These are phyloP conservation scores for Tenodera sinensis DNA, from an alignment of 2,888 invertebrate species.

Conservation along the genomic window DNA sequence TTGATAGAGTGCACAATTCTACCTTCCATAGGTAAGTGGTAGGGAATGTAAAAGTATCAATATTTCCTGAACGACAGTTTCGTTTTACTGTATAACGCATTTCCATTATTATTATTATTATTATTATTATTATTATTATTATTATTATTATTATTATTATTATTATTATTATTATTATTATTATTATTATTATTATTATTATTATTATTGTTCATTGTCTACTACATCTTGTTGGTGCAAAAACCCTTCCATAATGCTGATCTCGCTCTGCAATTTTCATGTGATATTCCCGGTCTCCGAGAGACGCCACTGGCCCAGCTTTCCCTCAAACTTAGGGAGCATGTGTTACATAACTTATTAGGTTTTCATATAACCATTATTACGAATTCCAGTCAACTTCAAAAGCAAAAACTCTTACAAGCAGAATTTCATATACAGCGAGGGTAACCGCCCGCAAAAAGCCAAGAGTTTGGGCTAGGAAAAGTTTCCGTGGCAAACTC, in stretches of 20 bases:
- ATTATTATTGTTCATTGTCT: too few relatives aligned
- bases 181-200: too few relatives aligned
- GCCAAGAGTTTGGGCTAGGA: neutral
- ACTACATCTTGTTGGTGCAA: neutral
- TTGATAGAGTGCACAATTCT: too few relatives aligned
- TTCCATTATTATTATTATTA: too few relatives aligned
- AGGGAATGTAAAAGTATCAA: too few relatives aligned
- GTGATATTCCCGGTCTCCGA: neutral
- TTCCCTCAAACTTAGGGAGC: neutral
- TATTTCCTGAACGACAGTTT: too few relatives aligned
- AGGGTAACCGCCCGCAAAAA: neutral
- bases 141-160: too few relatives aligned
- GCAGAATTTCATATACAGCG: slow-evolving; percentile 13
- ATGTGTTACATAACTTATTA: slow-evolving; percentile 16
- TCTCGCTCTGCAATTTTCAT: neutral
- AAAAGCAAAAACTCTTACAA: slow-evolving; percentile 4
- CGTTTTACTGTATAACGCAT: too few relatives aligned
- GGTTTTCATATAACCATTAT: slow-evolving; percentile 11
- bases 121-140: too few relatives aligned
- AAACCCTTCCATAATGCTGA: neutral
- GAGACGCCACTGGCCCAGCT: neutral
- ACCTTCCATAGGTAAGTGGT: too few relatives aligned
- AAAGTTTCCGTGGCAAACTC: neutral
- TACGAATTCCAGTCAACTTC: slow-evolving; percentile 17
- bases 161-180: too few relatives aligned